Base-by-base conservation (phyloP, 1,140 invertebrate genomes). In the Ips typographus region DNA sequence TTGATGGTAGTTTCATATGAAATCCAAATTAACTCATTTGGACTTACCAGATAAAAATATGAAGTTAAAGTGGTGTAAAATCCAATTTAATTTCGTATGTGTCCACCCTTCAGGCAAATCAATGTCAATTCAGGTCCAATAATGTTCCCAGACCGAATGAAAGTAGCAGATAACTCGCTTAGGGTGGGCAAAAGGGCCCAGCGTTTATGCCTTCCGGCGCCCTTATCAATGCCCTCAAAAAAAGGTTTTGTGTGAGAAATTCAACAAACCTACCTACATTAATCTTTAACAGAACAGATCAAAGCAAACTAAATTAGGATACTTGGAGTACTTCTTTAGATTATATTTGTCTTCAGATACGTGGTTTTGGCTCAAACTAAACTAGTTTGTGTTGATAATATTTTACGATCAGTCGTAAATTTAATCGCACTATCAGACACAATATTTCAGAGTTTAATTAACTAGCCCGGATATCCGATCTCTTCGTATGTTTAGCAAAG, bases 161-260 rank as follows among this genome's bases (percentile, higher is more conserved):
- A 60, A 22, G 42, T 40, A 60, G 8, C 7, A 60, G 58, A 60
- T 60, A 60, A 60, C 58, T 40, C 42, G n/a, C 37, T 60, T 49
- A 49, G 44, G 22, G 22, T 22, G 22, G 4, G 38, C 55, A 6
- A 37, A 4, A 7, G 42, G 36, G 58, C 36, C 42, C 7, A 60
- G 40, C 44, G 22, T 4, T 39, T 39, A 37, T 36, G 6, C 38
- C 58, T 43, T 60, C 36, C 58, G 40, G 3, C 6, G 6, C 40
- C 40, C 40, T 60, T 60, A 60, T 60, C 39, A 42, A 60, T 44
- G 44, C 36, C 44, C 39, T 60, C 41, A 42, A 44, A 60, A 60
- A 60, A 43, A 60, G 36, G 58, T 60, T 60, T 60, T 40, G 4
- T 2, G 36, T 53, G 22, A 22, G 22, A 22, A 22, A 22, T 22